phyloP scores from a whole-genome alignment of 2,113 vertebrate species.

The Oophaga pumilio region DNA sequence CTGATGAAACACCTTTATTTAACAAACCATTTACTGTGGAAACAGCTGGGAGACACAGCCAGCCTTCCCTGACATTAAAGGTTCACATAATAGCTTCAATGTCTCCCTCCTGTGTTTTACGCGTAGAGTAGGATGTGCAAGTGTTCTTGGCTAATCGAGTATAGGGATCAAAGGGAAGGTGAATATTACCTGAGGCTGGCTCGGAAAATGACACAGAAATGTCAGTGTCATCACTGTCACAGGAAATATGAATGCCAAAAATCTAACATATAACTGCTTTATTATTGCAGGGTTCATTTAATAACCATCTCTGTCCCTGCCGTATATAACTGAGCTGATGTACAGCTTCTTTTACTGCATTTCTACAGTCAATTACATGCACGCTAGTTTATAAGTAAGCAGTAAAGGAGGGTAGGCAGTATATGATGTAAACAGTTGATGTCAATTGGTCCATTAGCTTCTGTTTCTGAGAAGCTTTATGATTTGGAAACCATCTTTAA shows the following conservation, averaged over 20 bases:
- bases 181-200: conserved; percentile 42
- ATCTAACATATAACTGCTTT: neutral
- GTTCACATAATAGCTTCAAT: conserved; percentile 49
- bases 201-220: conserved; percentile 9
- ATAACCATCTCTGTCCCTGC: neutral
- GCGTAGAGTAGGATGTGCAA: neutral
- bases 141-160: conserved; percentile 32
- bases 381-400: neutral
- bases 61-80: neutral
- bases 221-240: conserved; percentile 16
- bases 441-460: neutral
- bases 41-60: neutral
- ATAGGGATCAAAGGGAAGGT: conserved; percentile 29
- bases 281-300: neutral
- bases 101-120: conserved; percentile 45
- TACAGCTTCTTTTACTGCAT: neutral
- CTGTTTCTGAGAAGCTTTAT: neutral
- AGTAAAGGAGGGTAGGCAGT: neutral
- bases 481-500: neutral
- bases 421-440: neutral
- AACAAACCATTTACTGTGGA: conserved; percentile 37
- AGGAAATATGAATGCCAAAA: neutral
- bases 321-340: neutral
- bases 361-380: conserved; percentile 27
- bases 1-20: neutral